Conservation (phyloP, 1,140 invertebrate species). For the Saccostrea glomerata region DNA sequence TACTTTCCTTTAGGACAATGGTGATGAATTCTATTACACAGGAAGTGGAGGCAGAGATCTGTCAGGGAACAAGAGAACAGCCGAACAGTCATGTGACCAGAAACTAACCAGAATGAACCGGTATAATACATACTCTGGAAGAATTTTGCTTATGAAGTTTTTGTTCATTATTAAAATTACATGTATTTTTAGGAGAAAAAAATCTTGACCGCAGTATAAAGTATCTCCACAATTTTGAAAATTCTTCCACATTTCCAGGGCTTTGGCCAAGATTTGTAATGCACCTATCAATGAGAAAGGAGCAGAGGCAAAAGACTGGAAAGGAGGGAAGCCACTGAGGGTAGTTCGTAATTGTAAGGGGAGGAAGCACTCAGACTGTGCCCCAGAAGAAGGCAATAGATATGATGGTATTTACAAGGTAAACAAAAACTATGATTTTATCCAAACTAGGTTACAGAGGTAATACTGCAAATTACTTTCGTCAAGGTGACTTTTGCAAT, state of each 20-base stretch:
- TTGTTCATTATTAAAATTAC: background rate
- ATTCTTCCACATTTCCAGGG: conserved; percentile 80
- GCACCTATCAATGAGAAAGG: conserved; percentile 85
- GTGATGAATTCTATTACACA: conserved; percentile 90
- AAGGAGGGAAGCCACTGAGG: conserved; percentile 87
- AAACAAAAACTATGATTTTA: conserved; percentile 13
- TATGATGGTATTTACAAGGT: conserved; percentile 82
- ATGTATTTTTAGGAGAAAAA: background rate
- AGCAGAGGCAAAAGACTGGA: conserved; percentile 87
- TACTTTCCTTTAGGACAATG: conserved; percentile 83
- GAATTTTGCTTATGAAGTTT: background rate
- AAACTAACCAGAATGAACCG: conserved; percentile 88
- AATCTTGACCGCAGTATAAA: too few species aligned
- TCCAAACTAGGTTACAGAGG: background rate
- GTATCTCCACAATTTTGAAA: background rate
- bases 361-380: conserved; percentile 87
- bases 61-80: conserved; percentile 90
- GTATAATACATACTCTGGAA: conserved; percentile 75
- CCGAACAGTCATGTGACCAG: conserved; percentile 90
- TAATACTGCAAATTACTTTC: too few species aligned
- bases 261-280: conserved; percentile 89
- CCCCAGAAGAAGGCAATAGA: conserved; percentile 86
- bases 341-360: conserved; percentile 89
- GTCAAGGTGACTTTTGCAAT: too few species aligned
- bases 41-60: conserved; percentile 90